Base-by-base conservation (phyloP, 2,113 vertebrate species). In the Aldabrachelys gigantea region DNA sequence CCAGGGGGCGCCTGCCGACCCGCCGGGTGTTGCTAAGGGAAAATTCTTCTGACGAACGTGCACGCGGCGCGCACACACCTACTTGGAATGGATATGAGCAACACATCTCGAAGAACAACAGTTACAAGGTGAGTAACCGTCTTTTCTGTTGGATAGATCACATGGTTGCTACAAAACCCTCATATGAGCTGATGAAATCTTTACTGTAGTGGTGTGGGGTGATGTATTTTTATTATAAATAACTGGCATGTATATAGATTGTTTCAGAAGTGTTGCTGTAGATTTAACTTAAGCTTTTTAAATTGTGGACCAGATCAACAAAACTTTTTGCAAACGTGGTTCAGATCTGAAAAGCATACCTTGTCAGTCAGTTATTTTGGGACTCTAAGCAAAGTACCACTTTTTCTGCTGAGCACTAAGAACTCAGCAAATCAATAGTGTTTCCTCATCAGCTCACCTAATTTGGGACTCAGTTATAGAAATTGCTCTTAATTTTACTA, bases 81-180 rank as follows among this genome's bases (percentile, higher is more conserved):
- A n/a, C n/a, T n/a, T n/a, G n/a, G n/a, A n/a, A n/a, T n/a, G n/a
- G n/a, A n/a, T n/a, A n/a, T n/a, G n/a, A n/a, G n/a, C n/a, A n/a
- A n/a, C n/a, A n/a, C n/a, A n/a, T n/a, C n/a, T n/a, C n/a, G n/a
- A n/a, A n/a, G n/a, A n/a, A n/a, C n/a, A n/a, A n/a, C n/a, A n/a
- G n/a, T n/a, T n/a, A n/a, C n/a, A n/a, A n/a, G n/a, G n/a, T n/a
- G n/a, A n/a, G n/a, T n/a, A n/a, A n/a, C n/a, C n/a, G n/a, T n/a
- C n/a, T n/a, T n/a, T n/a, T n/a, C 22, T 92, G 17, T 75, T 93
- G 59, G 14, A 81, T 54, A 31, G 92, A 93, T 80, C 87, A 52
- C 90, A 38, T 59, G 94, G 94, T 59, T 82, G 62, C 89, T 82
- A 84, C 87, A 85, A 53, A 89, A 90, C 21, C 82, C 82, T 87